Conservation (phyloP, 1,140 invertebrate species). For the Physella acuta region DNA sequence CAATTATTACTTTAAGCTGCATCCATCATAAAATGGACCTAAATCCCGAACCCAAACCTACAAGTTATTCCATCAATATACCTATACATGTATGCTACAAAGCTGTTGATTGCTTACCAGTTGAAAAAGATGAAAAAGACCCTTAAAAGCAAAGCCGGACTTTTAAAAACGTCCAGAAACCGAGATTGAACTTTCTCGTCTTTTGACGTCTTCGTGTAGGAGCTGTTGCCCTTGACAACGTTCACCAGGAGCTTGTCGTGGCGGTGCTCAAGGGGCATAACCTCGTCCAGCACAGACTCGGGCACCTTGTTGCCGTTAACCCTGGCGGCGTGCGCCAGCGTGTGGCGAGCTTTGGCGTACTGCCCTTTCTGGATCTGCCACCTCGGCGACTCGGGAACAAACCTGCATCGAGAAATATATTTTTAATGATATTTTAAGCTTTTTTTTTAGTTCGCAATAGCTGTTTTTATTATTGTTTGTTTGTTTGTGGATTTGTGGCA, state of each 20-base stretch:
- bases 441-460: too few species aligned
- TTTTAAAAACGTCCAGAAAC: conserved; percentile 24
- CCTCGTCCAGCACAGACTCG: background rate
- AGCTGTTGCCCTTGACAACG: too few species aligned
- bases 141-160: conserved; percentile 16
- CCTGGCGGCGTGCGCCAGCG: background rate
- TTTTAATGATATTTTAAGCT: too few species aligned
- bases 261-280: background rate
- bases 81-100: too few species aligned
- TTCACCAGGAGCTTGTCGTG: background rate
- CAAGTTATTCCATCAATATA: too few species aligned
- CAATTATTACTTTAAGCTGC: too few species aligned
- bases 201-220: background rate
- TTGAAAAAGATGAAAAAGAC: conserved; percentile 34
- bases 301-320: conserved; percentile 5
- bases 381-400: conserved; percentile 13
- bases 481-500: too few species aligned
- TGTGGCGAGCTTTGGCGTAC: background rate
- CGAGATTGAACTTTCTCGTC: conserved; percentile 1
- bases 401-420: background rate
- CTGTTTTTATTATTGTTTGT: too few species aligned
- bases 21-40: too few species aligned
- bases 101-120: conserved; percentile 36
- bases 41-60: too few species aligned
- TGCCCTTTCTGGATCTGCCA: conserved; percentile 18